Evolutionary conservation across 2,113 vertebrate species (phyloP).

Genomic region (Chascanopsetta lugubris): DNA sequence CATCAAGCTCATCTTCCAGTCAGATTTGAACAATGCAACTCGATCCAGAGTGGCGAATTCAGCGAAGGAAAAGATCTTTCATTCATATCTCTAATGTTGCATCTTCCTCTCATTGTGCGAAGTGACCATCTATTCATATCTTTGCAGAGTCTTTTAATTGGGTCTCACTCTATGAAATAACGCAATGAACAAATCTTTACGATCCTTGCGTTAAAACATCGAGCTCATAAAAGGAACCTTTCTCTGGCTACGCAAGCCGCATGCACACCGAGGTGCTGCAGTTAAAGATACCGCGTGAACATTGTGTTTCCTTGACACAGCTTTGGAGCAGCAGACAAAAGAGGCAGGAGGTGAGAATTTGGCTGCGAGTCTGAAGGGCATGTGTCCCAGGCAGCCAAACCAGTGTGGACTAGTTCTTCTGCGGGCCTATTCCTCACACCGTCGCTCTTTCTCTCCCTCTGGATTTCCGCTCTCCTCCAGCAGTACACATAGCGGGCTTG

Average conservation of each 20-base stretch:
- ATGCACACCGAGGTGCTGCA: not conserved
- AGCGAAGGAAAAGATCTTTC: too few relatives aligned
- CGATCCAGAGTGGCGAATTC: too few relatives aligned
- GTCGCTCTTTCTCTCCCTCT: slow-evolving; percentile 50
- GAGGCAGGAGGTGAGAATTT: slow-evolving; percentile 37
- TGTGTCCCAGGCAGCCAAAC: slow-evolving; percentile 58
- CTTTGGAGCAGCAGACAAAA: slow-evolving; percentile 53
- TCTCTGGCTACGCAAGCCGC: not conserved
- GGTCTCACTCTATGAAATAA: too few relatives aligned
- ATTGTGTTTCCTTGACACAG: slow-evolving; percentile 26
- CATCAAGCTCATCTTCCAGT: too few relatives aligned
- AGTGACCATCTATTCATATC: too few relatives aligned
- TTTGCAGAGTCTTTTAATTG: too few relatives aligned
- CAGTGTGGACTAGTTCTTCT: slow-evolving; percentile 57
- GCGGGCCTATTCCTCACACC: slow-evolving; percentile 48
- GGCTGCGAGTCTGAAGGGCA: slow-evolving; percentile 54
- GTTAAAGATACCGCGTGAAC: slow-evolving; percentile 34
- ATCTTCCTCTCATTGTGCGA: too few relatives aligned
- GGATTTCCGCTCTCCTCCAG: slow-evolving; percentile 72
- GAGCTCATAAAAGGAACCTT: not conserved
- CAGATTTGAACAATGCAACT: too few relatives aligned
- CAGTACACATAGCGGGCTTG: slow-evolving; percentile 67
- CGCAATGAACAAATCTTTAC: too few relatives aligned
- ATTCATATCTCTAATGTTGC: too few relatives aligned
- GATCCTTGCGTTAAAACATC: not conserved